Evolutionary conservation across 2,888 invertebrate genomes (phyloP), one percentile per base, ranked within the genome.

Genomic region (Oxytorus armatus): DNA sequence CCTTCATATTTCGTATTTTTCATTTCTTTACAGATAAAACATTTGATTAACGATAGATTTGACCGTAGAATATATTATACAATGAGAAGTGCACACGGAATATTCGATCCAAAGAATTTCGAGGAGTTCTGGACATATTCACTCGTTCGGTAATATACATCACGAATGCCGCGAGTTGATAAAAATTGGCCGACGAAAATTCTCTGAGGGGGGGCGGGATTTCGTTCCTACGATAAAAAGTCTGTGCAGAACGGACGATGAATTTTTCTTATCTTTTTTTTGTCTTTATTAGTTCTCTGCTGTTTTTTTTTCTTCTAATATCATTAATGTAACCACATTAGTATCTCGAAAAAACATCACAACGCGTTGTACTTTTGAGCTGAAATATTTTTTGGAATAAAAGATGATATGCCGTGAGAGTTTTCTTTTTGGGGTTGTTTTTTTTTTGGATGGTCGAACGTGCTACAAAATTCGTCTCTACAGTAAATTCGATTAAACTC

Each of bases 361-460:
- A 73, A 72, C 74, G 70, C 68, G 73, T 81, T 83, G 80, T 82
- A 82, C 79, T 82, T 69, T 83, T 82, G 79, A 72, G 77, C 80
- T 81, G 68, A 66, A 79, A 59, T 72, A 75, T 65, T 21, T 57
- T 74, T 72, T 53, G 44, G 76, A 78, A 73, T 78, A 39, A 47
- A 72, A 66, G 66, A 65, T 77, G 83, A 83, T 82, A 83, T 82
- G 83, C 66, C 73, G 51, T 44, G 69, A 61, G 29, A 42, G 49
- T 82, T 44, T 55, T 42, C 55, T 25, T 57, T 55, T 57, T 57
- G 55, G 66, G 61, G 11, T 57, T 21, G 42, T 74, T 33, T 47
- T n/a, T 25, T 29, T 5, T 47, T 70, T 65, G 33, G 10, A 36
- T 23, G 53, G 3, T 59, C 33, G 8, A 53, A 70, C 47, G 65